These are phyloP conservation scores for Pentalonia nigronervosa DNA, from an alignment of 1,140 invertebrate species.

Conservation along the genomic window DNA sequence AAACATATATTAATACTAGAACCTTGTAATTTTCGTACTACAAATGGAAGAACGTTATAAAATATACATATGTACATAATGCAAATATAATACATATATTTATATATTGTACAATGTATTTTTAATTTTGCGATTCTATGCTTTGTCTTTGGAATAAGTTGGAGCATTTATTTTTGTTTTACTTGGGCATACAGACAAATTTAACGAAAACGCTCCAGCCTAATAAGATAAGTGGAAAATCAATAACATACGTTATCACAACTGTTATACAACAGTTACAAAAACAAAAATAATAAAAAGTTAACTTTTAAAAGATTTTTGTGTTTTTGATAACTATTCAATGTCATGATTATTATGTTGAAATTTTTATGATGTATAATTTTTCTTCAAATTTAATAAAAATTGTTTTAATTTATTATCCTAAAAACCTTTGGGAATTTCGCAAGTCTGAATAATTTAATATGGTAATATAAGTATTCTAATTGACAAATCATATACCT, in stretches of 20 bases:
- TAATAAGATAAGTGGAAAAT: neutral
- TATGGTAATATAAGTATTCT: neutral
- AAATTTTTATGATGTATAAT: neutral
- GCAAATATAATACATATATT: neutral
- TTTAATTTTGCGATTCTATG: neutral
- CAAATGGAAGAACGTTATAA: constrained; percentile 7
- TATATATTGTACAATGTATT: neutral
- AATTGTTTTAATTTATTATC: neutral
- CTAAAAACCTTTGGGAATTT: neutral
- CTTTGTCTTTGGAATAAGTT: neutral
- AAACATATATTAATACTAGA: neutral
- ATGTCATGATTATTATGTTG: neutral
- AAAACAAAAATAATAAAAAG: neutral
- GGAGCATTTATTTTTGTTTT: neutral
- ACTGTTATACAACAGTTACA: neutral
- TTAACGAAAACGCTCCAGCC: neutral
- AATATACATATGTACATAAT: neutral
- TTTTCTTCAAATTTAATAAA: no score
- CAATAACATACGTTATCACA: neutral
- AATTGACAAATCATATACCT: neutral
- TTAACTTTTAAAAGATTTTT: neutral
- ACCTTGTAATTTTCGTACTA: neutral
- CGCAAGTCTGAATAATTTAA: neutral
- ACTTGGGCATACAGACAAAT: neutral
- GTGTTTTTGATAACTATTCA: no score